These are phyloP conservation scores for Dilophus febrilis DNA, from an alignment of 2,888 invertebrate genomes.

Conservation along the genomic window DNA sequence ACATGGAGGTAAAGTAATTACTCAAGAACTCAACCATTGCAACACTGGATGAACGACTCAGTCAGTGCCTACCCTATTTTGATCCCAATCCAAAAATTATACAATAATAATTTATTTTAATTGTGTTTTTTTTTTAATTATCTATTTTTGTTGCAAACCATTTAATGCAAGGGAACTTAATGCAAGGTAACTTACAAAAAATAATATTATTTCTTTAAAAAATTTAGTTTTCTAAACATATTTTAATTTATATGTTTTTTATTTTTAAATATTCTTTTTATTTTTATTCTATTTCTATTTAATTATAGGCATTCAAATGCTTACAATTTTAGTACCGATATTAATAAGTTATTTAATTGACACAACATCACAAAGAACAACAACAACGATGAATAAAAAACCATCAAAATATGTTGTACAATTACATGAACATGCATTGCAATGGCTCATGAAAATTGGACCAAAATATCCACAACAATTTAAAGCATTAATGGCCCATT, in stretches of 20 bases:
- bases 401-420: conserved; percentile 45
- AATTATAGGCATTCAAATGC: conserved; percentile 65
- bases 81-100: too few species aligned
- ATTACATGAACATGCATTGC: conserved; percentile 77
- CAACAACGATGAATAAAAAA: too few species aligned
- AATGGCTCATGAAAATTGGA: conserved; percentile 80
- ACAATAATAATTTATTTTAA: too few species aligned
- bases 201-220: too few species aligned
- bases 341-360: conserved; percentile 72
- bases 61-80: too few species aligned
- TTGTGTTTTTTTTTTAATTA: conserved; percentile 8
- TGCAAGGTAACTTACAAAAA: conserved; percentile 42
- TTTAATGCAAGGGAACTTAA: conserved; percentile 39
- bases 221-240: conserved; percentile 4
- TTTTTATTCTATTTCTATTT: conserved; percentile 5
- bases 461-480: conserved; percentile 90
- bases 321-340: conserved; percentile 78
- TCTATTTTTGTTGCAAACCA: conserved; percentile 13
- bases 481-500: conserved; percentile 74
- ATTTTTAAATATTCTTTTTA: neutral
- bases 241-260: neutral
- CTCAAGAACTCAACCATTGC: too few species aligned
- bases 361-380: conserved; percentile 39
- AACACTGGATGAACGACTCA: too few species aligned
- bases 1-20: too few species aligned